Conservation (phyloP, 30 jellyfish, hydroid and myxozoan genomes). For the Morbakka virulenta region DNA sequence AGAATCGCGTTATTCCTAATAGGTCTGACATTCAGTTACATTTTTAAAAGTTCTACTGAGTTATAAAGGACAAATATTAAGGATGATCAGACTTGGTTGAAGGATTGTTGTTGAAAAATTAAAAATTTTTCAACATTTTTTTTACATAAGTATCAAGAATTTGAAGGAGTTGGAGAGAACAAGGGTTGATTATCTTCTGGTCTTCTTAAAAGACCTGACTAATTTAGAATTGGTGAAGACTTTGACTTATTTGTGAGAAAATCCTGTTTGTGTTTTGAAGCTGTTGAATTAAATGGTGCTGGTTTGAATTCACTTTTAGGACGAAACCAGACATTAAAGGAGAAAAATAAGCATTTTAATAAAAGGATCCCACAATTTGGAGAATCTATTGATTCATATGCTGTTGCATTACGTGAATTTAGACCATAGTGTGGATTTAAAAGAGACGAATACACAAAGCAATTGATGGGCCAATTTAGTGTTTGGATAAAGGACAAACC, state of each 20-base stretch:
- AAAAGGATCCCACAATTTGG: conserved; percentile 16
- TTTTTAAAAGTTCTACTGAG: too few species aligned
- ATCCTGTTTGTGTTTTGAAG: not conserved
- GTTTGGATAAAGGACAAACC: conserved; percentile 6
- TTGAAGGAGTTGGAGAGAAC: too few species aligned
- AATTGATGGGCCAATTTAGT: conserved; percentile 18
- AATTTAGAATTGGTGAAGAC: conserved; percentile 21
- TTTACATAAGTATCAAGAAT: too few species aligned
- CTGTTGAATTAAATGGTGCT: too few species aligned
- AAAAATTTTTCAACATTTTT: too few species aligned
- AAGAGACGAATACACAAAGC: conserved; percentile 15
- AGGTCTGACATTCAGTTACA: too few species aligned
- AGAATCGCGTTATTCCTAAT: too few species aligned
- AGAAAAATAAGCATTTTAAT: conserved; percentile 16
- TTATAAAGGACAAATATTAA: too few species aligned
- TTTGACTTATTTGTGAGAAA: conserved; percentile 16
- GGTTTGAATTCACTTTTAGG: conserved; percentile 10
- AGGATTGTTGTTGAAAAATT: too few species aligned
- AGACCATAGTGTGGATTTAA: conserved; percentile 20
- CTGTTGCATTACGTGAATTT: conserved; percentile 26
- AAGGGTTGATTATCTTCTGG: too few species aligned
- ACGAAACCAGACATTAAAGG: conserved; percentile 31
- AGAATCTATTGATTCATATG: conserved; percentile 30
- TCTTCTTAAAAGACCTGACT: conserved; percentile 30
- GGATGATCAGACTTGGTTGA: too few species aligned